Conservation (phyloP, 2,113 vertebrate species). For the Heptranchias perlo region DNA sequence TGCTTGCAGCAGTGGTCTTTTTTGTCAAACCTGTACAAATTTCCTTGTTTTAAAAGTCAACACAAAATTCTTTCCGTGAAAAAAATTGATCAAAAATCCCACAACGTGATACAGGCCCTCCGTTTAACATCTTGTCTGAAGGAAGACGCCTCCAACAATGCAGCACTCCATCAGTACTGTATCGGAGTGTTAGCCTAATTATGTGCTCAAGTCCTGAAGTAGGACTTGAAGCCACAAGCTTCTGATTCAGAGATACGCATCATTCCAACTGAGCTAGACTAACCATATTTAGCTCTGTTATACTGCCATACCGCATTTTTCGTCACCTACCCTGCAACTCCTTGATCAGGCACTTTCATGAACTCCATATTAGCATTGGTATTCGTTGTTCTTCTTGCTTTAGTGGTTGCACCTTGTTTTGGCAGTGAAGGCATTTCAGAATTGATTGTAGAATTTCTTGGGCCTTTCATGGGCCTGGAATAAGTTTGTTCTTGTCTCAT, state of each 20-base stretch:
- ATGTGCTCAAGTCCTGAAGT: background rate
- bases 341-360: conserved; percentile 89
- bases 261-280: background rate
- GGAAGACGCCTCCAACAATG: background rate
- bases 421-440: conserved; percentile 57
- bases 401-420: conserved; percentile 49
- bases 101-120: background rate
- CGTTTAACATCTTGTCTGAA: background rate
- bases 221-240: background rate
- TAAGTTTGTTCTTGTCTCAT: conserved; percentile 51
- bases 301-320: background rate
- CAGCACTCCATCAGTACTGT: background rate
- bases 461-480: conserved; percentile 46
- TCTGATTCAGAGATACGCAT: background rate
- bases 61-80: background rate
- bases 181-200: background rate
- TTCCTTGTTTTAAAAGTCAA: background rate
- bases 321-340: conserved; percentile 76
- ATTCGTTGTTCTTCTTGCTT: conserved; percentile 44
- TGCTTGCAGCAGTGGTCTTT: background rate
- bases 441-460: conserved; percentile 50
- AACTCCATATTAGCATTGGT: conserved; percentile 74
- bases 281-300: background rate
- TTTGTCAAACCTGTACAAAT: background rate
- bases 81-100: background rate